Evolutionary conservation across 2,113 vertebrate species (phyloP).

Genomic region (Patagioenas fasciata): DNA sequence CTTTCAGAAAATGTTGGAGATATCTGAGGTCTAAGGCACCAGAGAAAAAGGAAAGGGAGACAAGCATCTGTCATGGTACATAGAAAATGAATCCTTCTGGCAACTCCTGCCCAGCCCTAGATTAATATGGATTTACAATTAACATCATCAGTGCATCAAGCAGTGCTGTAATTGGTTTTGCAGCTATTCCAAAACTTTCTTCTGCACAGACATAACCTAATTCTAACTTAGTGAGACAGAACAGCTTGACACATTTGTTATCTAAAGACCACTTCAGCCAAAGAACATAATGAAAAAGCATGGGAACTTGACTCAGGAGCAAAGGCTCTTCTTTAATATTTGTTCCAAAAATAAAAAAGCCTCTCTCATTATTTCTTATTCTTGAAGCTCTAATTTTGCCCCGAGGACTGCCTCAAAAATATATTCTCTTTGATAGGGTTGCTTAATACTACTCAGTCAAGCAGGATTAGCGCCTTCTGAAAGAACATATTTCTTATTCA

Average conservation of each 20-base stretch:
- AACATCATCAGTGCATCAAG: slow-evolving; percentile 54
- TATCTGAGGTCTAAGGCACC: background rate
- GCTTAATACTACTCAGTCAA: slow-evolving; percentile 48
- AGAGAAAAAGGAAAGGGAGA: slow-evolving; percentile 34
- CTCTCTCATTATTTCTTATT: slow-evolving; percentile 55
- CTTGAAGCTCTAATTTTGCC: slow-evolving; percentile 59
- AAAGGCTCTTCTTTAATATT: slow-evolving; percentile 62
- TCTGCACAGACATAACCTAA: slow-evolving; percentile 61
- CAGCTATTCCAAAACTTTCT: slow-evolving; percentile 67
- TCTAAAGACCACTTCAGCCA: slow-evolving; percentile 71
- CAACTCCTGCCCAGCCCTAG: slow-evolving; percentile 39
- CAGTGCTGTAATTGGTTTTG: slow-evolving; percentile 51
- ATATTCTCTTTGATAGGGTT: slow-evolving; percentile 52
- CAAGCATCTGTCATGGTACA: slow-evolving; percentile 15
- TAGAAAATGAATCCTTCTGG: slow-evolving; percentile 62
- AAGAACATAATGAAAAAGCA: slow-evolving; percentile 72
- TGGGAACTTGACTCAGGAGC: slow-evolving; percentile 71
- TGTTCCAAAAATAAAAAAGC: slow-evolving; percentile 61
- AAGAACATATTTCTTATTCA: slow-evolving; percentile 33
- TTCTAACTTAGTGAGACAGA: slow-evolving; percentile 62
- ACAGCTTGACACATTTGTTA: slow-evolving; percentile 73
- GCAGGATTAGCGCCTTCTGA: slow-evolving; percentile 49
- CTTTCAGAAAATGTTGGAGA: slow-evolving; percentile 27
- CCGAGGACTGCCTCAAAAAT: slow-evolving; percentile 54
- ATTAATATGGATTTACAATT: slow-evolving; percentile 70